Evolutionary conservation across 2,888 invertebrate species (phyloP), one percentile per base, ranked within the genome.

Genomic region (Penaeus monodon): DNA sequence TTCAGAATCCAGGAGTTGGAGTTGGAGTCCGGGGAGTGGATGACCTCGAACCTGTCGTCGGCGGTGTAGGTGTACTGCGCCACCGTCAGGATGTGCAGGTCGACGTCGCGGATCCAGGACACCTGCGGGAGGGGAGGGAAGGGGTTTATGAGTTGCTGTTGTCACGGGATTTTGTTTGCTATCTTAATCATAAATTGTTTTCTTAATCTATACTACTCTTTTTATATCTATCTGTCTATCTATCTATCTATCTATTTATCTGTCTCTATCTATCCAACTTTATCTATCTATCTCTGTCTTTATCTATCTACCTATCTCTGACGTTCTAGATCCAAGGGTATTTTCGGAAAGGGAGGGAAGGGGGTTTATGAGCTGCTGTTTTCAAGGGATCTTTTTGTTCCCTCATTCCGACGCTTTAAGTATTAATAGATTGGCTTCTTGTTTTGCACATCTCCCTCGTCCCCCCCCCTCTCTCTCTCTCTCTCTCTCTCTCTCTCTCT

Each of bases 41-140:
- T 88, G 64, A 88, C 88, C 76, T 89, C 89, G 65, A 89, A 89
- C 27, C 89, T 57, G 85, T 88, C 86, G 77, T 89, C 89, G n/a
- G 89, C 89, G 2, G 89, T 89, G 83, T 89, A 89, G 66, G 89
- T 89, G 84, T 86, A 88, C 81, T 89, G 88, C 3, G 86, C 89
- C 65, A 89, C 89, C 49, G 89, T 89, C 81, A 89, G 86, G 81
- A 89, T 89, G 85, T 89, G 88, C 10, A 89, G 83, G 70, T 89
- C 89, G 24, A 84, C 70, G 27, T 80, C 89, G 33, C 89, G 33
- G 57, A 89, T 89, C 89, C 89, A 89, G 12, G 89, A 89, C 66
- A 89, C 86, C 89, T 89, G 85, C 10, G 7, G 38, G 33, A 66
- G 70, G 64, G 6, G 38, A 65, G 24, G 24, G 14, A 76, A 24